Base-by-base conservation (phyloP, 2,797 vertebrate genomes). In the Enteromius viviparus region DNA sequence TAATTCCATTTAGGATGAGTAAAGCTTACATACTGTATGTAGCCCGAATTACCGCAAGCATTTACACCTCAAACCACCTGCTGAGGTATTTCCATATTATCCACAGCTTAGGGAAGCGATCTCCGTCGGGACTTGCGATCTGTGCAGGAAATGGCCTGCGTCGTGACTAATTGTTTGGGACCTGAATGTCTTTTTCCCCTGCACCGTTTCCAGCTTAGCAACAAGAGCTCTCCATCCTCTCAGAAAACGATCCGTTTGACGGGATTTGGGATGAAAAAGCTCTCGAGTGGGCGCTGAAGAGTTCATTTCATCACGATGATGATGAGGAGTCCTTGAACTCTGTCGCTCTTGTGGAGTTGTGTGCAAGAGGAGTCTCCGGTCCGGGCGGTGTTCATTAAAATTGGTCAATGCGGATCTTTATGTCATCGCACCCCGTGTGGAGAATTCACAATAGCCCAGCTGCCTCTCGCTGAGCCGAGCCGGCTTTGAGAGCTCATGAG, bases 131-230 rank as follows among this genome's bases (percentile, higher is more conserved):
- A 86, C 86, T 90, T 92, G 92, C 3, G 1, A 29, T 53, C 78
- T 69, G 32, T 29, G 3, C 29, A 74, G 17, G 40, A 77, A 77
- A 70, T 77, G 74, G 65, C 51, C 74, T 92, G 93, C 91, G 91
- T 91, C 81, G 87, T 92, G 90, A 92, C 92, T 94, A 95, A 94
- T 92, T 93, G 91, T 91, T 87, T 89, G 85, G 88, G 87, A 89
- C 90, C 90, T 87, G 89, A 90, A 91, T 92, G 89, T 91, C 87
- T 89, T 87, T 5, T 85, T 87, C 82, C 89, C 84, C 81, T 78
- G 23, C 81, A 78, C 34, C 23, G 42, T 60, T 68, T 55, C 65
- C 5, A 58, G 45, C 80, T 76, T 81, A 84, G 75, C 76, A 60
- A 71, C 7, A 40, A 81, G 78, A 83, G 80, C 32, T 65, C 75